Conservation (phyloP, 2,797 vertebrate species). For the Sebastes elongatus region DNA sequence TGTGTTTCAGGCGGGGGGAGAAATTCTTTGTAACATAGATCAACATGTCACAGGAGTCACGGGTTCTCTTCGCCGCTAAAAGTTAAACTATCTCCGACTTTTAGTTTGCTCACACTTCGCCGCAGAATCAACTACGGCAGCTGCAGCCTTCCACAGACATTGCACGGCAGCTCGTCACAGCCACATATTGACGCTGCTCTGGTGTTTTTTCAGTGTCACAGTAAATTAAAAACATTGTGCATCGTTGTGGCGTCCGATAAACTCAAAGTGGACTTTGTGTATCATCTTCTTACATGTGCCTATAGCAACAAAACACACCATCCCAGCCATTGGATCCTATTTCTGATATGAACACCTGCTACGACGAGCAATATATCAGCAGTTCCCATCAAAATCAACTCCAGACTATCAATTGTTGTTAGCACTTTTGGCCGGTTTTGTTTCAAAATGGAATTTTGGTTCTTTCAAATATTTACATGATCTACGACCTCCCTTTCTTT, state of each 20-base stretch:
- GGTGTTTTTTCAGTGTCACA: background rate
- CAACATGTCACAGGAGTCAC: no score
- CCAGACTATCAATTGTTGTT: background rate
- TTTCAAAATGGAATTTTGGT: background rate
- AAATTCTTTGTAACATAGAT: no score
- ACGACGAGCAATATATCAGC: background rate
- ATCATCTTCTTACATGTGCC: background rate
- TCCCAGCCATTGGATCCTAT: background rate
- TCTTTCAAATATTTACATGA: background rate
- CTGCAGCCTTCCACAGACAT: no score
- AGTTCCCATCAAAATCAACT: background rate
- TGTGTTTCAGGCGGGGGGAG: no score
- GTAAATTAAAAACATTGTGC: background rate
- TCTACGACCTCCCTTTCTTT: background rate
- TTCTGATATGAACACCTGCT: background rate
- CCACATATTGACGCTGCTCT: fast-evolving
- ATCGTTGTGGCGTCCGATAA: background rate
- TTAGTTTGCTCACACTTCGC: no score
- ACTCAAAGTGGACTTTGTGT: background rate
- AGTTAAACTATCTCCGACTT: no score
- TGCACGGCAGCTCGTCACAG: fast-evolving
- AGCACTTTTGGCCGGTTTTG: background rate
- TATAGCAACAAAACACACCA: background rate
- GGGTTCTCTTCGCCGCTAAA: no score
- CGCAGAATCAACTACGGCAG: no score